Conservation (phyloP, 2,797 vertebrate species). For the Xenopus petersii region DNA sequence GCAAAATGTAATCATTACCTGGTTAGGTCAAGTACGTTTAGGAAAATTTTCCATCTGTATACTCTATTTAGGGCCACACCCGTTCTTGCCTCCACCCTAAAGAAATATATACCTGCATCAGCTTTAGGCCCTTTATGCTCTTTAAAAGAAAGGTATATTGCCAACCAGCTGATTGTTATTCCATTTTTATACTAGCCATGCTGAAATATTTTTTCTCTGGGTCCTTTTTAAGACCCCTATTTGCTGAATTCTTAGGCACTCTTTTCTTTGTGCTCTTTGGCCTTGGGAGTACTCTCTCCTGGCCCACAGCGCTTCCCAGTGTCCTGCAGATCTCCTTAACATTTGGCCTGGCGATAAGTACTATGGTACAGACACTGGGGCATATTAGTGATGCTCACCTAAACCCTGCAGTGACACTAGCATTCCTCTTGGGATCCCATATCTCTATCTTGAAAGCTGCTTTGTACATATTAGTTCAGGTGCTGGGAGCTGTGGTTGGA, state of each 20-base stretch:
- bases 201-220: slow-evolving; percentile 67
- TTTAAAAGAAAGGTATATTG: background rate
- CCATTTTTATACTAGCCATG: slow-evolving; percentile 1
- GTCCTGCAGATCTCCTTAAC: slow-evolving; percentile 69
- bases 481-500: slow-evolving; percentile 66
- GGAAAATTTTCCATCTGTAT: slow-evolving; percentile 6
- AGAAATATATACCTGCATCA: slow-evolving; percentile 35
- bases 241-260: slow-evolving; percentile 68
- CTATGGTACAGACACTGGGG: slow-evolving; percentile 66
- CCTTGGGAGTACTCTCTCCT: slow-evolving; percentile 67
- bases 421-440: slow-evolving; percentile 71
- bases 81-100: slow-evolving; percentile 28
- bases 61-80: slow-evolving; percentile 22
- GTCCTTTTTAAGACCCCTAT: slow-evolving; percentile 66
- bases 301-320: slow-evolving; percentile 65
- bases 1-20: slow-evolving; percentile 18
- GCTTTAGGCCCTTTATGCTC: background rate
- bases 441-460: slow-evolving; percentile 65
- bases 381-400: slow-evolving; percentile 70
- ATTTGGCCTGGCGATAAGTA: slow-evolving; percentile 69
- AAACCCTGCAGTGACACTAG: slow-evolving; percentile 70
- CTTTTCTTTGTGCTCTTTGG: slow-evolving; percentile 74
- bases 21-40: background rate
- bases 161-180: background rate
- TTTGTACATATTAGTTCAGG: slow-evolving; percentile 67